Conservation (phyloP, 2,113 vertebrate species). For the rabbit (Oryctolagus cuniculus) region mOryCun1.1 NC_091435.1:149791501-149792000, state of each 20-base stretch:
- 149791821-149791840: background rate
- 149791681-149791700: background rate
- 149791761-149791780: background rate
- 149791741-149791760: background rate
- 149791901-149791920: background rate
- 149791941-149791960: rapidly evolving
- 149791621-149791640: background rate
- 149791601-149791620: background rate
- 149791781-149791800: background rate
- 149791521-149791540: no score
- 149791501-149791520: no score
- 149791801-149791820: background rate
- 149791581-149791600: no score
- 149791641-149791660: background rate
- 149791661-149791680: background rate
- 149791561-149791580: no score
- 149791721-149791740: background rate
- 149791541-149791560: no score
- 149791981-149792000: background rate
- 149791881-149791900: background rate
- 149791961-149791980: background rate
- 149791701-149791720: background rate
- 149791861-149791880: background rate
- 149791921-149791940: no score
- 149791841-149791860: background rate